Evolutionary conservation across 2,888 invertebrate species (phyloP).

Genomic region (Parnassius glacialis): DNA sequence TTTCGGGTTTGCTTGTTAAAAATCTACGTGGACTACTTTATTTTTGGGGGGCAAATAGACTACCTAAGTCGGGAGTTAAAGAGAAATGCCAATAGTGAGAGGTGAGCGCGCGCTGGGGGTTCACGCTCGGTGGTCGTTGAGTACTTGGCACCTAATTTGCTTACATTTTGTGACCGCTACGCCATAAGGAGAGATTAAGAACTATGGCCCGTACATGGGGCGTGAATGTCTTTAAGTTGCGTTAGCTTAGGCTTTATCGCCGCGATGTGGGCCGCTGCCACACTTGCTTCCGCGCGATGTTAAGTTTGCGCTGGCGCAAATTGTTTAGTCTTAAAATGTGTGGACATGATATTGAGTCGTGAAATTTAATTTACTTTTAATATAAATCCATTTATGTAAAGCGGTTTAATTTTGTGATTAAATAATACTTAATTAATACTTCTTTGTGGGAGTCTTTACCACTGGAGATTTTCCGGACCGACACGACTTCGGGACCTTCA

Average conservation of each 20-base stretch:
- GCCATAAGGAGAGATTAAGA: conserved; percentile 34
- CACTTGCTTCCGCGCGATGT: neutral
- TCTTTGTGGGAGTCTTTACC: no score
- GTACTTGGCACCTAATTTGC: conserved; percentile 40
- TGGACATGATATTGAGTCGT: no score
- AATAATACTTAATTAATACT: no score
- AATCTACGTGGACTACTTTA: conserved; percentile 71
- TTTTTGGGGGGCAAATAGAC: conserved; percentile 58
- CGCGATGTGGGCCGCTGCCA: conserved; percentile 1
- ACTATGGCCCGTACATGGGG: conserved; percentile 29
- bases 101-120: conserved; percentile 25
- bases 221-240: conserved; percentile 28
- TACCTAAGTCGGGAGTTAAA: conserved; percentile 55
- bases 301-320: neutral
- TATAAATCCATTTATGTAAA: no score
- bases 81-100: conserved; percentile 54
- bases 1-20: conserved; percentile 72
- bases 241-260: conserved; percentile 17
- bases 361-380: no score
- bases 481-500: no score
- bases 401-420: no score
- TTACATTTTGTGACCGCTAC: conserved; percentile 29
- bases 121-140: conserved; percentile 38
- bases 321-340: neutral
- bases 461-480: no score